Evolutionary conservation across 2,113 vertebrate genomes (phyloP).

Genomic region (Leucoraja erinaceus): DNA sequence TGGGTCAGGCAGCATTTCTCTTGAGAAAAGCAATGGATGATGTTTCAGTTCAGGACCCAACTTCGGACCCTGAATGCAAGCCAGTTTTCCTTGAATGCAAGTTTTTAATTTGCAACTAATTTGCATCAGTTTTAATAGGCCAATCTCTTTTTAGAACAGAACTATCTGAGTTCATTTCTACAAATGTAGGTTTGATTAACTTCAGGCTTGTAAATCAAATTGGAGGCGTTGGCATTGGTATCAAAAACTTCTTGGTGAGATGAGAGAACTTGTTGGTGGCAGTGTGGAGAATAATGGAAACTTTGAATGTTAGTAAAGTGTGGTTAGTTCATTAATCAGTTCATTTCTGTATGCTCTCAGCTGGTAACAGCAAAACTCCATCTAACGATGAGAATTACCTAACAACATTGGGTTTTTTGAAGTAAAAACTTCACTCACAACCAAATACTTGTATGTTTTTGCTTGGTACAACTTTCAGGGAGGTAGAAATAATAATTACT

Average conservation of each 20-base stretch:
- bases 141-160: background rate
- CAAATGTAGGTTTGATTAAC: background rate
- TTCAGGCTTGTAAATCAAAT: background rate
- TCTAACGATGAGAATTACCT: background rate
- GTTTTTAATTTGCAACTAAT: no score
- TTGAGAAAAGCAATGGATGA: no score
- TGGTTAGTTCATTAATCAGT: background rate
- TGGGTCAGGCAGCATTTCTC: no score
- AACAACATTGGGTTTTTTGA: no score
- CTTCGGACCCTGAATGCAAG: no score
- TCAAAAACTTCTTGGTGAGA: background rate
- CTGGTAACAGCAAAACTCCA: no score
- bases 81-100: background rate
- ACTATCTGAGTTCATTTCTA: no score
- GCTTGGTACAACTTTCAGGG: background rate
- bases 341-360: background rate
- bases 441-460: background rate
- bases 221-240: background rate
- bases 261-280: background rate
- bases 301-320: background rate
- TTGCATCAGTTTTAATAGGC: background rate
- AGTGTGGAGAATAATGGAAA: background rate
- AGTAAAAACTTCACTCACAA: no score
- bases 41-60: no score
- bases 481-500: background rate